phyloP scores from a whole-genome alignment of 2,113 vertebrate genomes.

The Chaenogobius annularis region DNA sequence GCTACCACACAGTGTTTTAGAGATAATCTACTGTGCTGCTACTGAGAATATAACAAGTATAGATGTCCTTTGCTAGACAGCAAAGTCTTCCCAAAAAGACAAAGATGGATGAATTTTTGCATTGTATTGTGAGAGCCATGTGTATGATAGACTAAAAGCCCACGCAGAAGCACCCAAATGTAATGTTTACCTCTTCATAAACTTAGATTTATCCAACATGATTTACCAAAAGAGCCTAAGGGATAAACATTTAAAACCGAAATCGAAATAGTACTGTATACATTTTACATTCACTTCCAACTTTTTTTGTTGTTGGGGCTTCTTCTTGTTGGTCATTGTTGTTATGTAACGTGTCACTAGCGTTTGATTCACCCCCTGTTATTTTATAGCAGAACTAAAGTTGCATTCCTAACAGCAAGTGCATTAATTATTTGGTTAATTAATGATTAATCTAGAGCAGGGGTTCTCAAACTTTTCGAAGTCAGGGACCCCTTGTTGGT shows the following conservation, averaged over 20 bases:
- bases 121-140: conserved; percentile 13
- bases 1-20: background rate
- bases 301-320: background rate
- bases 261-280: background rate
- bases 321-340: background rate
- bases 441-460: too few relatives aligned
- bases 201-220: conserved; percentile 7
- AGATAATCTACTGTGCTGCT: background rate
- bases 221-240: background rate
- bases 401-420: too few relatives aligned
- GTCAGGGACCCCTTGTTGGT: too few relatives aligned
- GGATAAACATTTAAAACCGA: background rate
- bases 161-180: conserved; percentile 30
- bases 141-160: conserved; percentile 37
- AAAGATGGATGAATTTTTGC: conserved; percentile 53
- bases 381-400: too few relatives aligned
- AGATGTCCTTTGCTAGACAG: background rate
- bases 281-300: background rate
- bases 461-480: too few relatives aligned
- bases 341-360: background rate
- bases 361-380: background rate
- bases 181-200: conserved; percentile 16
- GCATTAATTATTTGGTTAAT: too few relatives aligned
- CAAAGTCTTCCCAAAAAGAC: conserved; percentile 51
- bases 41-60: background rate